These are phyloP conservation scores for Lucilia cuprina DNA, from an alignment of 1,140 invertebrate species.

Conservation along the genomic window DNA sequence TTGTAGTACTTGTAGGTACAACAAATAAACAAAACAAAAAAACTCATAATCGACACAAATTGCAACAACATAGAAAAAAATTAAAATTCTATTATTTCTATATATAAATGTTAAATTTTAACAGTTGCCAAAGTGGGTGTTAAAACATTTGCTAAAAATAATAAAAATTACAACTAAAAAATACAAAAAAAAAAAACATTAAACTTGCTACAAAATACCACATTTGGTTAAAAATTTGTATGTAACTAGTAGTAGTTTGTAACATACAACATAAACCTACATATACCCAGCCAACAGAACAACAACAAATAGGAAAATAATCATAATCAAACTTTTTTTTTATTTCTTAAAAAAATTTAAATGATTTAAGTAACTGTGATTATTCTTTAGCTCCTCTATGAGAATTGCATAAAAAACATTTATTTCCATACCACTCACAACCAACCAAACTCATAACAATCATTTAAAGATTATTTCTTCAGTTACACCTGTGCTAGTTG, in stretches of 20 bases:
- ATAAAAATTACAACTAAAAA: background rate
- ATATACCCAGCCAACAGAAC: background rate
- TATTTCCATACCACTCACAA: no score
- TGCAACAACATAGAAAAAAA: background rate
- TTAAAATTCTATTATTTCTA: background rate
- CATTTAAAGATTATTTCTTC: background rate
- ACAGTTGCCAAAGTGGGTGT: conserved; percentile 31
- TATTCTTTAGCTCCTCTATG: background rate
- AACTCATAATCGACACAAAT: background rate
- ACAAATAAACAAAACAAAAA: background rate
- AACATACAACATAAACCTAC: background rate
- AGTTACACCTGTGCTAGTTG: background rate
- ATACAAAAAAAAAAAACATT: background rate
- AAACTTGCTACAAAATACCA: background rate
- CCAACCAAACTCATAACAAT: no score
- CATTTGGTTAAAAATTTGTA: background rate
- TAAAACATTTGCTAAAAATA: conserved; percentile 30
- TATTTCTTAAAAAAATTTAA: no score
- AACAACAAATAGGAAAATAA: no score
- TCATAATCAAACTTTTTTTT: background rate
- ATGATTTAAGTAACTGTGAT: background rate
- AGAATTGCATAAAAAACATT: background rate
- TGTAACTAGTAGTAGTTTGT: background rate
- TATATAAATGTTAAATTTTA: background rate
- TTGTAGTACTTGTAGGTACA: background rate